phyloP scores from a whole-genome alignment of 2,797 vertebrate genomes.

The Bufotes viridis region DNA sequence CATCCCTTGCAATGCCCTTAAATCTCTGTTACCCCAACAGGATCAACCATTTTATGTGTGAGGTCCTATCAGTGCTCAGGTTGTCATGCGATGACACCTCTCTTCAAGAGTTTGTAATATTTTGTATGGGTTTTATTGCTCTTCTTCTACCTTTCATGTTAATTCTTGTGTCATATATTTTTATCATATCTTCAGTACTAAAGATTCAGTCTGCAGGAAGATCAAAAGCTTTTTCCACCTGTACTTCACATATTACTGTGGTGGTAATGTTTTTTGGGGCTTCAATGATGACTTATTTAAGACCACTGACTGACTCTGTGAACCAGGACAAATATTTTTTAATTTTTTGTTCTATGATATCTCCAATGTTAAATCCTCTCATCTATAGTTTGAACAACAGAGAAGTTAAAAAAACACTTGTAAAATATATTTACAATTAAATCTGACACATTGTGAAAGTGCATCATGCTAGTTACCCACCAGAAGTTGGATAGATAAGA shows the following conservation, averaged over 20 bases:
- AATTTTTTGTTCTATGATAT: not conserved
- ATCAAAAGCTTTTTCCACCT: not conserved
- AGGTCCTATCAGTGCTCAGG: not conserved
- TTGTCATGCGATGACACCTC: not conserved
- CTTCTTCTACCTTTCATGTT: not conserved
- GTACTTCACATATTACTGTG: not conserved
- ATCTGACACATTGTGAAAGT: too few relatives aligned
- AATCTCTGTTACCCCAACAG: not conserved
- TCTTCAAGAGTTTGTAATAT: not conserved
- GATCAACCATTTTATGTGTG: not conserved
- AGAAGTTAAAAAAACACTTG: not conserved
- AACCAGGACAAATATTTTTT: not conserved
- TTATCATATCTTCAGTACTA: not conserved
- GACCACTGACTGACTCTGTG: not conserved
- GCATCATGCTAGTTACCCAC: too few relatives aligned
- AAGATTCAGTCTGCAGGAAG: not conserved
- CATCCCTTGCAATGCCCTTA: not conserved
- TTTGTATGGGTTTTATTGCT: not conserved
- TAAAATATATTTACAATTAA: too few relatives aligned
- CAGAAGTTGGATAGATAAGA: not conserved
- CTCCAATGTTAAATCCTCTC: not conserved
- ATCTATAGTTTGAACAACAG: not conserved
- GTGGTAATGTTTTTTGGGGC: not conserved
- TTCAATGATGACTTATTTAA: not conserved
- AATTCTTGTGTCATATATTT: not conserved